Base-by-base conservation (phyloP, 2,797 vertebrate species). In the Pangasius macronema region DNA sequence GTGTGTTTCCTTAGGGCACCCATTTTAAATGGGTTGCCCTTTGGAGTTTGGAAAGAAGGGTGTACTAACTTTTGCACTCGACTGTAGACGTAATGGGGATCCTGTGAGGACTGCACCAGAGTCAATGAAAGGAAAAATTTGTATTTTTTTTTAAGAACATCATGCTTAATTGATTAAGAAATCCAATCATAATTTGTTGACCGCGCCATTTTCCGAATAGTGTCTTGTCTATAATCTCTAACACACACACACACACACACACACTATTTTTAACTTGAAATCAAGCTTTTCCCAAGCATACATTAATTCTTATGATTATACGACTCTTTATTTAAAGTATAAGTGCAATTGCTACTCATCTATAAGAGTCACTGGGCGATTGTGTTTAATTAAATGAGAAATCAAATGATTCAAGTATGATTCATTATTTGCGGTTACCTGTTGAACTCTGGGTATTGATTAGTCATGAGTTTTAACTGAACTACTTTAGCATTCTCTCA, bases 11-110 rank as follows among this genome's bases (percentile, higher is more conserved):
- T 42, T 46, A 7, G 68, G 68, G 33, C 5, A 18, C 18, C 36
- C 33, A 24, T 10, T 76, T 75, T 51, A 51, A 51, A 30, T 3
- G 2, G 46, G 30, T 39, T 72, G 36, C 36, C 20, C 20, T 24
- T 39, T 42, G 20, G 20, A 24, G 42, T 70, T 42, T 42, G 36
- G 18, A 42, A 70, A 70, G 18, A 30, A 76, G 27, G 68, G 2
- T 72, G 68, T 46, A 42, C 42, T 79, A 77, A 77, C 49, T 55
- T 77, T 55, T 77, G 49, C 51, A 77, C 51, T 73, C 70, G 27
- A 27, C 42, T 46, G 4, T 14, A 73, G 39, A 73, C 11, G 27
- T 30, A n/a, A 76, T 16, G 11, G 27, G 13, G 73, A n/a, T 2
- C 24, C 0, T 36, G 33, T 20, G 36, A 36, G 7, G 14, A 75